These are phyloP conservation scores for Polypedilum vanderplanki DNA, from an alignment of 1,140 invertebrate genomes.

Conservation along the genomic window DNA sequence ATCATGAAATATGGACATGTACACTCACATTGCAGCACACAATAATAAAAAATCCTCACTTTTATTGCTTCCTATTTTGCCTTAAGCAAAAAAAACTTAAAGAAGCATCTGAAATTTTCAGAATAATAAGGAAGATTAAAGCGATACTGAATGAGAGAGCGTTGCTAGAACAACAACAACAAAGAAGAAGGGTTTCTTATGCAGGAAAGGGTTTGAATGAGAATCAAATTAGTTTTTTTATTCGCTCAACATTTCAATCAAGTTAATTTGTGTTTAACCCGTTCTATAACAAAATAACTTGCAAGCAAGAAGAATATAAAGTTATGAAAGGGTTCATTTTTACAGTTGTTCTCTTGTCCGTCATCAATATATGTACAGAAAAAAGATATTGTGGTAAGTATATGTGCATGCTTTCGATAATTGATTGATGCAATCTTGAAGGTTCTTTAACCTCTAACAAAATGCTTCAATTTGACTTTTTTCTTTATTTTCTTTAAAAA, in stretches of 20 bases:
- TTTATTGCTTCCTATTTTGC: slow-evolving; percentile 18
- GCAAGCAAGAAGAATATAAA: neutral
- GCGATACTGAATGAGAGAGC: neutral
- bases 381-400: too few relatives aligned
- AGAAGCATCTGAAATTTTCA: neutral
- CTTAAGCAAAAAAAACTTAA: neutral
- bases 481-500: neutral
- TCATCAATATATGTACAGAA: too few relatives aligned
- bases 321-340: too few relatives aligned
- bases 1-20: neutral
- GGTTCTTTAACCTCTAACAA: neutral
- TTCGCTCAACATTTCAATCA: neutral
- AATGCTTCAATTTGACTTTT: neutral
- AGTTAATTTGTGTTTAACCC: slow-evolving; percentile 18
- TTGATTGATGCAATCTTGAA: neutral
- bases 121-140: slow-evolving; percentile 13
- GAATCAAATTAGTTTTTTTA: slow-evolving; percentile 9
- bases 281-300: neutral
- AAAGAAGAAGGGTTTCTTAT: neutral
- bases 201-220: slow-evolving; percentile 2
- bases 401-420: too few relatives aligned
- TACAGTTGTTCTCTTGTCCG: too few relatives aligned
- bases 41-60: neutral
- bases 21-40: neutral
- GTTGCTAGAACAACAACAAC: neutral